A percentile compares a stretch with the other conserved stretches of the same genome.
phyloP scores from a whole-genome alignment of 2,797 vertebrate species.

The Centropyge bicolor region DNA sequence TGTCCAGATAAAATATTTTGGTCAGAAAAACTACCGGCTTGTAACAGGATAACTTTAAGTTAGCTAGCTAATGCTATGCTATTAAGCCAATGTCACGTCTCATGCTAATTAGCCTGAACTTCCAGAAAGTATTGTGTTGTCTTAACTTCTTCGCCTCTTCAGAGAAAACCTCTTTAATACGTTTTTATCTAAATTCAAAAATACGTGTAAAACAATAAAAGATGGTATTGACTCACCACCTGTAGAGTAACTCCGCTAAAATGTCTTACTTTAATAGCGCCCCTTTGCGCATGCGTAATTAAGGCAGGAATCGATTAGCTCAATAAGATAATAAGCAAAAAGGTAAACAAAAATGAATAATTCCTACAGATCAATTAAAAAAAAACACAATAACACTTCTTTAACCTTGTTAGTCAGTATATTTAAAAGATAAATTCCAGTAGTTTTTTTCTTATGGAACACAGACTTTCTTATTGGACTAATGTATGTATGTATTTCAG shows the following conservation, averaged over 20 bases:
- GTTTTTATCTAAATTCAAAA: not conserved
- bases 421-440: too few species aligned
- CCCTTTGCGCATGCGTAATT: not conserved
- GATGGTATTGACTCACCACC: not conserved
- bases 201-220: not conserved
- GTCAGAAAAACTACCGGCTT: too few species aligned
- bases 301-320: not conserved
- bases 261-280: not conserved
- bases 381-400: too few species aligned
- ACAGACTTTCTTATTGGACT: too few species aligned
- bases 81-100: not conserved
- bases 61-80: not conserved
- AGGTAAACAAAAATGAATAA: too few species aligned
- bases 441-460: too few species aligned
- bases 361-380: too few species aligned
- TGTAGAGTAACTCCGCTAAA: not conserved
- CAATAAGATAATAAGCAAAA: not conserved
- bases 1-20: not conserved
- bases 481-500: not conserved
- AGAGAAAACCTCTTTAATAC: not conserved
- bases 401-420: too few species aligned
- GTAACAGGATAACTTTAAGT: not conserved
- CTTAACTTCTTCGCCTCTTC: not conserved
- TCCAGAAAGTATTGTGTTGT: not conserved
- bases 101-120: not conserved